Base-by-base conservation (phyloP, 2,797 vertebrate species). In the Erpetoichthys calabaricus region DNA sequence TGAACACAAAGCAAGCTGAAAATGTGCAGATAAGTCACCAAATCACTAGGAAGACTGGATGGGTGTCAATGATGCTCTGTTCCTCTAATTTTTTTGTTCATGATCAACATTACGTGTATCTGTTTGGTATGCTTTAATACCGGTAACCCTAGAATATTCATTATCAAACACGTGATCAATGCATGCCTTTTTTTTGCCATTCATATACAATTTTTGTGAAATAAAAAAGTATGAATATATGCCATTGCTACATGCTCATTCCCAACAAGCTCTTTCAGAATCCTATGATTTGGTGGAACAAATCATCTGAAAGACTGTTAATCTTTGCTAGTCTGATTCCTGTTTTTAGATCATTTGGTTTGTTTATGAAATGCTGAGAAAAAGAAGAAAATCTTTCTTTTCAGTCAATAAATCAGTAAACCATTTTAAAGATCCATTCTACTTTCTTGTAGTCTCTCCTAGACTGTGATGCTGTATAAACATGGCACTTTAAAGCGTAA, bases 201-300 rank as follows among this genome's bases (percentile, higher is more conserved):
- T 54, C 53, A 54, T 42, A 54, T 42, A 83, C 81, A 69, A 80
- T 75, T 82, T 84, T 68, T 81, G 80, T 87, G 82, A 75, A 84
- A 49, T 7, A 49, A 49, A 49, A 49, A 49, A 49, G n/a, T 7
- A 49, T 85, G 71, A 86, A 82, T 83, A 75, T 82, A 83, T 73
- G 70, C 65, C 56, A 44, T 42, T 63, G 68, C 76, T 46, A 59
- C 70, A 69, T 82, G 58, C 73, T 70, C 74, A 66, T 66, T 74
- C 59, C 58, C 45, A 5, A n/a, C 46, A 25, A 3, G 53, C 53
- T 43, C 44, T 54, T 54, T 54, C 42, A 6, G 8, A 54, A 42
- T 43, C 42, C 8, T 7, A n/a, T 7, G 5, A 8, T 42, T 42
- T 8, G 42, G 53, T 41, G 42, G 53, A 42, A 54, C 7, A 54